phyloP scores from a whole-genome alignment of 2,113 vertebrate species.

The Grammomys surdaster region DNA sequence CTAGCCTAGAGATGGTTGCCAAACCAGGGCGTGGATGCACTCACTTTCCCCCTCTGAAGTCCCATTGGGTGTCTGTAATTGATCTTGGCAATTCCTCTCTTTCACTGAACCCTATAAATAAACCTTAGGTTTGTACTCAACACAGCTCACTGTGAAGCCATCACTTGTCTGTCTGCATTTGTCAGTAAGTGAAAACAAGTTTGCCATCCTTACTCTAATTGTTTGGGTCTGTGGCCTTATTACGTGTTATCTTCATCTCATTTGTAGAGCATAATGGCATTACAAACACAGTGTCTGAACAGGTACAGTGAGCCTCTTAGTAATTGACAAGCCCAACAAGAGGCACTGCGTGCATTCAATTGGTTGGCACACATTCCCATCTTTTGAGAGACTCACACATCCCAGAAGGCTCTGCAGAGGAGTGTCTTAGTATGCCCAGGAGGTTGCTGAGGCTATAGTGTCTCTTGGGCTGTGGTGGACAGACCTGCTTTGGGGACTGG shows the following conservation, averaged over 20 bases:
- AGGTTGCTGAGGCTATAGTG: neutral
- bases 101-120: neutral
- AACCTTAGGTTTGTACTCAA: neutral
- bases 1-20: neutral
- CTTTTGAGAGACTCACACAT: neutral
- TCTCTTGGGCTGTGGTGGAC: neutral
- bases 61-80: neutral
- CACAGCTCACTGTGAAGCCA: fast-evolving
- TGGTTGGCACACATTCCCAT: neutral
- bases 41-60: neutral
- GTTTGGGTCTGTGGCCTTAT: neutral
- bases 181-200: neutral
- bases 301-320: neutral
- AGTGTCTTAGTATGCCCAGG: neutral
- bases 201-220: neutral
- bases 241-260: neutral
- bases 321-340: neutral
- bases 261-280: neutral
- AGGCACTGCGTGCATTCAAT: neutral
- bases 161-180: neutral
- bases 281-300: neutral
- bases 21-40: neutral
- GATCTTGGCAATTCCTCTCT: neutral
- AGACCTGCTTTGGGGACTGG: constrained; percentile 15
- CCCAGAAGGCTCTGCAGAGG: neutral